Evolutionary conservation across 1,140 invertebrate genomes (phyloP).

Genomic region (Mycetomoellerius zeteki): DNA sequence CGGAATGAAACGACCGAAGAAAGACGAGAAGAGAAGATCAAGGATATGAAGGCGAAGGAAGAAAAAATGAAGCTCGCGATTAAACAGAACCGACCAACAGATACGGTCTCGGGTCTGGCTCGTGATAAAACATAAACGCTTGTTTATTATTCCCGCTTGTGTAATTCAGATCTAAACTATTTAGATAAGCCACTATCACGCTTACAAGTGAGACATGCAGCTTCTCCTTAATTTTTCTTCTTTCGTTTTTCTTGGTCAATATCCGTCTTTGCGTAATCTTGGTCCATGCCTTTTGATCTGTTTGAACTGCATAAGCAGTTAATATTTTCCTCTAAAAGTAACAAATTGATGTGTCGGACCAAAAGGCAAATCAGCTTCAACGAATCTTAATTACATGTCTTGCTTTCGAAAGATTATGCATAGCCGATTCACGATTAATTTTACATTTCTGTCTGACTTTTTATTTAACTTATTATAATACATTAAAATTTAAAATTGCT

Average conservation of each 20-base stretch:
- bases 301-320: conserved; percentile 3
- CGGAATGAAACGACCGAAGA: conserved; percentile 55
- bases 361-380: conserved; percentile 62
- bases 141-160: conserved; percentile 78
- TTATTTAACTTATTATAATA: background rate
- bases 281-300: conserved; percentile 38
- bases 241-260: conserved; percentile 53
- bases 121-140: conserved; percentile 76
- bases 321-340: background rate
- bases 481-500: background rate
- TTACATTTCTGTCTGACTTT: background rate
- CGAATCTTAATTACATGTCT: conserved; percentile 64
- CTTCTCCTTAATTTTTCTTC: background rate
- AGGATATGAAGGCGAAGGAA: conserved; percentile 31
- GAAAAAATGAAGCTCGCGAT: conserved; percentile 60
- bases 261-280: conserved; percentile 76
- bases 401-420: background rate
- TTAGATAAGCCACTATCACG: conserved; percentile 80
- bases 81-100: conserved; percentile 51
- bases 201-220: conserved; percentile 74
- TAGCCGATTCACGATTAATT: background rate
- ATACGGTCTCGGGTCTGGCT: conserved; percentile 59
- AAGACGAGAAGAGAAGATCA: conserved; percentile 50
- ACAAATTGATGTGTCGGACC: background rate
- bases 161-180: conserved; percentile 81